A percentile compares a stretch with the other conserved stretches of the same genome.
These are phyloP conservation scores for Maniola hyperantus DNA, from an alignment of 2,888 invertebrate genomes.

Conservation along the genomic window DNA sequence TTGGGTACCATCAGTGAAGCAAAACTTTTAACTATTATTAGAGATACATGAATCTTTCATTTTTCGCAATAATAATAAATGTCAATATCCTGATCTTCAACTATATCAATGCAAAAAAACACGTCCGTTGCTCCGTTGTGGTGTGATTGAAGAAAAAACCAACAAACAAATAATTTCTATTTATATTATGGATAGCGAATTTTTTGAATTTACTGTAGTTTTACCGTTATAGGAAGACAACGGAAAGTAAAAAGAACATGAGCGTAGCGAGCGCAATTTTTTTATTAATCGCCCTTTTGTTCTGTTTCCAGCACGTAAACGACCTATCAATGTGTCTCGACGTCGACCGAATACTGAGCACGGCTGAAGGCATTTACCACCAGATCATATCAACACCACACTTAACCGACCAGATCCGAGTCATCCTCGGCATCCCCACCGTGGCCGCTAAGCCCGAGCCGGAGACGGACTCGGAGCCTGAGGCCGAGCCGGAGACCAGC, in stretches of 20 bases:
- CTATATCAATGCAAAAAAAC: too few relatives aligned
- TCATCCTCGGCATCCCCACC: slow-evolving; percentile 85
- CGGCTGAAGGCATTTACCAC: slow-evolving; percentile 95
- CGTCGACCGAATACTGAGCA: slow-evolving; percentile 89
- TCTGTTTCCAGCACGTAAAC: slow-evolving; percentile 92
- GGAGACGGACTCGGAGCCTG: slow-evolving; percentile 31
- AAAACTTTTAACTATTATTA: too few relatives aligned
- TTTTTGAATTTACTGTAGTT: too few relatives aligned
- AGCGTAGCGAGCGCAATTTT: not conserved
- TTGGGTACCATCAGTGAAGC: too few relatives aligned
- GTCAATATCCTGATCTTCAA: too few relatives aligned
- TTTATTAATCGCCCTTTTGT: not conserved
- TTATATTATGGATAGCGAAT: too few relatives aligned
- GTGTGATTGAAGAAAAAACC: too few relatives aligned
- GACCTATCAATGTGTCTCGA: slow-evolving; percentile 95
- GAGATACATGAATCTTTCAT: too few relatives aligned
- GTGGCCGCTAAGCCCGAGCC: slow-evolving; percentile 56
- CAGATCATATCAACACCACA: slow-evolving; percentile 90
- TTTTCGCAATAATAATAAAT: too few relatives aligned
- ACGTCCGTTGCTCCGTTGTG: too few relatives aligned
- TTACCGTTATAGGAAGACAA: too few relatives aligned
- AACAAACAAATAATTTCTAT: too few relatives aligned
- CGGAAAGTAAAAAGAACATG: not conserved
- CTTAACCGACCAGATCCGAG: slow-evolving; percentile 87
- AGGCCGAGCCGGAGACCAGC: slow-evolving; percentile 39